A percentile compares a stretch with the other conserved stretches of the same genome.
Evolutionary conservation across 2,888 invertebrate genomes (phyloP).

Genomic region (Eugnorisma glareosa): DNA sequence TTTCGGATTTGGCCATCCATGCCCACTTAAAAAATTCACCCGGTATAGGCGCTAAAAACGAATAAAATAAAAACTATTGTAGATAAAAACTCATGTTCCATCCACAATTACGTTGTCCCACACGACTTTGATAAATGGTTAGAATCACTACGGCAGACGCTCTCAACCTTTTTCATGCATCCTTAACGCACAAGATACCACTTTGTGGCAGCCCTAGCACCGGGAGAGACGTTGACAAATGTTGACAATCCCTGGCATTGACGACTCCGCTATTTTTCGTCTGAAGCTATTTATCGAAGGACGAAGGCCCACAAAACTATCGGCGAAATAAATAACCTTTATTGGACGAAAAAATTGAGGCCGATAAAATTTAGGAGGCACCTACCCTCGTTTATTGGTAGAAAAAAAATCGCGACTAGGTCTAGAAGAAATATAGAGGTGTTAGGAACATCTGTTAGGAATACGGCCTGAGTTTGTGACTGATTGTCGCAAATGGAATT

Average conservation of each 20-base stretch:
- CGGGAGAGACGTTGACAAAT: conserved; percentile 61
- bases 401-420: conserved; percentile 23
- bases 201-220: conserved; percentile 38
- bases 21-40: neutral
- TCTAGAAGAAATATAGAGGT: conserved; percentile 36
- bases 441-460: conserved; percentile 32
- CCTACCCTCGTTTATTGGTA: conserved; percentile 3
- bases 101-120: conserved; percentile 12
- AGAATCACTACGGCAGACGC: conserved; percentile 32
- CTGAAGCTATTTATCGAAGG: conserved; percentile 33
- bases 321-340: conserved; percentile 48
- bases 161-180: conserved; percentile 46
- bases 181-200: conserved; percentile 36
- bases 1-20: neutral
- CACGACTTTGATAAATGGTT: conserved; percentile 49
- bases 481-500: conserved; percentile 51
- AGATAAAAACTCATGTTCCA: conserved; percentile 10
- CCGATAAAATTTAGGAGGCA: conserved; percentile 22
- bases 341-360: conserved; percentile 39
- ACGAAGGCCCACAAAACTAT: conserved; percentile 33
- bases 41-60: neutral
- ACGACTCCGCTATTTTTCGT: conserved; percentile 49
- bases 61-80: conserved; percentile 5
- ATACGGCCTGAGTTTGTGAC: conserved; percentile 30
- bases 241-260: conserved; percentile 62